Percentiles rank a stretch among this genome's conserved stretches.
phyloP scores from a whole-genome alignment of 2,113 vertebrate genomes.

The Seriola rivoliana region DNA sequence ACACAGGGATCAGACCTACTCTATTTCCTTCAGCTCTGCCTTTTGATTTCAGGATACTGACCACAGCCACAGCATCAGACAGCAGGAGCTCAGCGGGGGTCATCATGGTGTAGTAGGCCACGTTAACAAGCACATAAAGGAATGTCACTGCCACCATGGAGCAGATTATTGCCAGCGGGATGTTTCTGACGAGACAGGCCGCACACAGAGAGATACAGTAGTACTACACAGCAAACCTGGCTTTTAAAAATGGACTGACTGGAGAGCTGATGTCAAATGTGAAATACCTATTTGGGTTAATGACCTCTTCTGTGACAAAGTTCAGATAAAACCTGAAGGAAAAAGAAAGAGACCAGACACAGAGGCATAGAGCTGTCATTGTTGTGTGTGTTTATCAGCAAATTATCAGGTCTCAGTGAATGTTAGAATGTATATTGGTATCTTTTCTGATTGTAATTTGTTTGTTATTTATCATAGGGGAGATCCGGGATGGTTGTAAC shows the following conservation, averaged over 20 bases:
- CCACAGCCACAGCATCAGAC: slow-evolving; percentile 95
- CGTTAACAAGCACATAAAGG: slow-evolving; percentile 93
- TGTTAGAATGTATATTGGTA: too few relatives aligned
- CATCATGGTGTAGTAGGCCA: slow-evolving; percentile 96
- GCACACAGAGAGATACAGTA: not conserved
- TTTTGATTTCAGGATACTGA: slow-evolving; percentile 73
- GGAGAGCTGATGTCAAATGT: not conserved
- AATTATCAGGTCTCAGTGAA: not conserved
- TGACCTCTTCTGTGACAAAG: slow-evolving; percentile 90
- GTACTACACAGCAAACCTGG: not conserved
- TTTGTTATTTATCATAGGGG: too few relatives aligned
- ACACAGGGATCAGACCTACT: not conserved
- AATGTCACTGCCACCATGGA: slow-evolving; percentile 94
- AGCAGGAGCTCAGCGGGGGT: slow-evolving; percentile 89
- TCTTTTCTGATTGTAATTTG: not conserved
- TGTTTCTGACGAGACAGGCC: slow-evolving; percentile 84
- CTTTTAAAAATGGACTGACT: not conserved
- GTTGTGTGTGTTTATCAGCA: not conserved
- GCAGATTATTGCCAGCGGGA: slow-evolving; percentile 92
- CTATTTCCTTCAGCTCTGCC: not conserved
- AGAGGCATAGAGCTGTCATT: not conserved
- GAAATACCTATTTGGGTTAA: slow-evolving; percentile 89
- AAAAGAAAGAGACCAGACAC: slow-evolving; percentile 6
- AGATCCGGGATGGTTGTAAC: too few relatives aligned
- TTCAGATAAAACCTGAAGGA: slow-evolving; percentile 89